Evolutionary conservation across 2,888 invertebrate species (phyloP).

Genomic region (Ypsolopha scabrella): DNA sequence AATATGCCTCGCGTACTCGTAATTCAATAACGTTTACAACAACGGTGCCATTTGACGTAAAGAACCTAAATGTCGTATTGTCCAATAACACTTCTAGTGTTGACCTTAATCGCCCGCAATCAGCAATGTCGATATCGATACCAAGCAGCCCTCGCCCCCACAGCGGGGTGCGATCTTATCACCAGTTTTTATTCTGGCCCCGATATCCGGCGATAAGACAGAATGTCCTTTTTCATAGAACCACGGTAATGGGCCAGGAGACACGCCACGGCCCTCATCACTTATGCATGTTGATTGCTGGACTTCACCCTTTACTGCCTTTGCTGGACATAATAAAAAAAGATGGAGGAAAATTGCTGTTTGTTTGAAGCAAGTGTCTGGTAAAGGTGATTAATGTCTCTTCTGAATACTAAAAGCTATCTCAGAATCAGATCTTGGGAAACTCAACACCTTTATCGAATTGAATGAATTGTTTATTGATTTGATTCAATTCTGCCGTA

Average conservation of each 20-base stretch:
- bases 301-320: conserved; percentile 56
- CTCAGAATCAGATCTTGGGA: too few relatives aligned
- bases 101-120: not conserved
- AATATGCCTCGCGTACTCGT: too few relatives aligned
- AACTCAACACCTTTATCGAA: too few relatives aligned
- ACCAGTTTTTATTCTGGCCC: conserved; percentile 57
- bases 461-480: too few relatives aligned
- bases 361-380: too few relatives aligned
- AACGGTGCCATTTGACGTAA: too few relatives aligned
- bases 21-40: too few relatives aligned
- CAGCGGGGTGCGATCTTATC: conserved; percentile 52
- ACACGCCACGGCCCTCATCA: conserved; percentile 60
- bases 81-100: not conserved
- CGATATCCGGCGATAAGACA: conserved; percentile 65
- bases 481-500: too few relatives aligned
- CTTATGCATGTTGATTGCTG: conserved; percentile 64
- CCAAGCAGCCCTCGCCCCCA: conserved; percentile 11
- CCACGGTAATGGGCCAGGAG: conserved; percentile 56
- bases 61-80: not conserved
- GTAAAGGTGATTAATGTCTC: too few relatives aligned
- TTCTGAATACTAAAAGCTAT: too few relatives aligned
- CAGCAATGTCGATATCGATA: conserved; percentile 18
- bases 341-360: not conserved
- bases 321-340: conserved; percentile 13
- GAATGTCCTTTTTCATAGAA: conserved; percentile 71